Base-by-base conservation (phyloP, 2,888 invertebrate genomes). In the Conus canariensis region DNA sequence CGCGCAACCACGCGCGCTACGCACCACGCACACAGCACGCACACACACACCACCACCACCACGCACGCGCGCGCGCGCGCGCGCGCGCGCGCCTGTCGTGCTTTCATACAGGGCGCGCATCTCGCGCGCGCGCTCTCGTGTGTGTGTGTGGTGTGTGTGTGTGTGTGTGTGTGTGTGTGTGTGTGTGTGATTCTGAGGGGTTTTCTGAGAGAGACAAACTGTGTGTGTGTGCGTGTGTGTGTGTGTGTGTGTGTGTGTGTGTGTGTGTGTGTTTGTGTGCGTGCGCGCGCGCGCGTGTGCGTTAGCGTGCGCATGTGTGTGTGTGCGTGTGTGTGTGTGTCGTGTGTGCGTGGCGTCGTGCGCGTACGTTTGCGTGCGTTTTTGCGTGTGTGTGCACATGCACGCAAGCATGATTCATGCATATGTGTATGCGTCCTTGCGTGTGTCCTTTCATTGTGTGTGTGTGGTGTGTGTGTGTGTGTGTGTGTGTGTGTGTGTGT, bases 401-500 rank as follows among this genome's bases (percentile, higher is more conserved):
- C n/a, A n/a, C n/a, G n/a, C n/a, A n/a, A n/a, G n/a, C n/a, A n/a
- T n/a, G n/a, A n/a, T n/a, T n/a, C n/a, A n/a, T n/a, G n/a, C n/a
- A n/a, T n/a, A n/a, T n/a, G n/a, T n/a, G n/a, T n/a, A n/a, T n/a
- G n/a, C n/a, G n/a, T n/a, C n/a, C n/a, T n/a, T n/a, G n/a, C n/a
- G n/a, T n/a, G n/a, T n/a, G n/a, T n/a, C n/a, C n/a, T n/a, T n/a
- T n/a, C n/a, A n/a, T n/a, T 45, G 45, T 45, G 30, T 30, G 74
- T 74, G 74, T 74, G 74, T 74, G 74, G 74, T 74, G 74, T 74
- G 74, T 74, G 74, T 74, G n/a, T n/a, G n/a, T n/a, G n/a, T n/a
- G n/a, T n/a, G n/a, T n/a, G n/a, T n/a, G n/a, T n/a, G n/a, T 45
- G 45, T 45, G 45, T 45, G 30, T 30, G 74, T 74, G 74, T 74